These are phyloP conservation scores for Aurelia sp. DNA, from an alignment of 30 jellyfish, hydroid and myxozoan species.

Conservation along the genomic window DNA sequence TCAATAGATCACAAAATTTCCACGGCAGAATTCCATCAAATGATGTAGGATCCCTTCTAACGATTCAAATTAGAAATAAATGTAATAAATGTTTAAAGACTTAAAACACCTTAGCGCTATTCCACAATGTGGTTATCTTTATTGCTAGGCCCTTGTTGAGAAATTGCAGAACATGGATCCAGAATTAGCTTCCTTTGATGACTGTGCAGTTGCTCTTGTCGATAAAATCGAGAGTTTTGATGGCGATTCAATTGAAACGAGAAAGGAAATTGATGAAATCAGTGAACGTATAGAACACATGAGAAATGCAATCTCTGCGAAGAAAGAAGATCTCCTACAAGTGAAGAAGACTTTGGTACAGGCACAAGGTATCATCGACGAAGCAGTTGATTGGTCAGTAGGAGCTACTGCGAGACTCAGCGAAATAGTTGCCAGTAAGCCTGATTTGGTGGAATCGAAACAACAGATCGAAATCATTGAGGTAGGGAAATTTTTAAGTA, in stretches of 20 bases:
- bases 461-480: conserved; percentile 74
- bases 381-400: conserved; percentile 65
- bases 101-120: too few relatives aligned
- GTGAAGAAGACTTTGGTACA: conserved; percentile 63
- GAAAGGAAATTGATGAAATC: conserved; percentile 14
- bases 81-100: too few relatives aligned
- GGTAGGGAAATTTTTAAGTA: conserved; percentile 26
- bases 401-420: conserved; percentile 61
- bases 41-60: too few relatives aligned
- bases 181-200: conserved; percentile 34
- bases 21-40: too few relatives aligned
- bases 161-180: conserved; percentile 52
- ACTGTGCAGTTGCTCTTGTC: conserved; percentile 22
- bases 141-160: conserved; percentile 44
- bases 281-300: conserved; percentile 33
- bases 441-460: conserved; percentile 76
- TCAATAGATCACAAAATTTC: too few relatives aligned
- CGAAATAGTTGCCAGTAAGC: conserved; percentile 60
- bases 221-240: conserved; percentile 21
- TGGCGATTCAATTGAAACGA: conserved; percentile 63
- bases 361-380: conserved; percentile 27
- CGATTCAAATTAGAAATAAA: too few relatives aligned
- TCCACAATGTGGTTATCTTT: too few relatives aligned
- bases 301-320: conserved; percentile 24
- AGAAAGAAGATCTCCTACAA: conserved; percentile 39